These are phyloP conservation scores for Hemaris fuciformis DNA, from an alignment of 2,888 invertebrate species.

Conservation along the genomic window DNA sequence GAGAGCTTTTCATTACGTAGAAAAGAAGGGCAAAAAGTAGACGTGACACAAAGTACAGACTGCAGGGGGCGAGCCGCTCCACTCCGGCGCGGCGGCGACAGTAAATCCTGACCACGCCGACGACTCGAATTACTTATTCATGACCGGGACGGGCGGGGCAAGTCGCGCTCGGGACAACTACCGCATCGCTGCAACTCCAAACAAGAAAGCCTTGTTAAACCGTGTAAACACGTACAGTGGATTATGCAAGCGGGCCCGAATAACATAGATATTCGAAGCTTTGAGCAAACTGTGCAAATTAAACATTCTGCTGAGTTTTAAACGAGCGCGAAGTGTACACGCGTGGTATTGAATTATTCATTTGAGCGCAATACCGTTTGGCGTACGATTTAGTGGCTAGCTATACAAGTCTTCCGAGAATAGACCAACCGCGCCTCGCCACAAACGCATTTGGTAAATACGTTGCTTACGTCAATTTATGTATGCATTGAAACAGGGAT, in stretches of 20 bases:
- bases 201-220: slow-evolving; percentile 10
- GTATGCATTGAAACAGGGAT: slow-evolving; percentile 34
- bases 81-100: slow-evolving; percentile 31
- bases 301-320: slow-evolving; percentile 33
- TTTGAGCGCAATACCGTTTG: slow-evolving; percentile 45
- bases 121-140: slow-evolving; percentile 59
- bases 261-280: slow-evolving; percentile 19
- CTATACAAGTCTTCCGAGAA: slow-evolving; percentile 43
- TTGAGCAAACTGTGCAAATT: slow-evolving; percentile 25
- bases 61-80: slow-evolving; percentile 30
- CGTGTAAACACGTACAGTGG: slow-evolving; percentile 15
- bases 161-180: slow-evolving; percentile 12
- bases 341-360: slow-evolving; percentile 53
- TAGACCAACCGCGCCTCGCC: slow-evolving; percentile 32
- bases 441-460: slow-evolving; percentile 26
- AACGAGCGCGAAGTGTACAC: slow-evolving; percentile 31
- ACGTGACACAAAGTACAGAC: slow-evolving; percentile 31
- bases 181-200: not conserved
- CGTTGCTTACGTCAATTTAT: slow-evolving; percentile 30
- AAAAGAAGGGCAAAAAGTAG: slow-evolving; percentile 60
- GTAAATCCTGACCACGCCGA: slow-evolving; percentile 56
- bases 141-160: slow-evolving; percentile 43
- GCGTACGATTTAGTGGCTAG: slow-evolving; percentile 34
- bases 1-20: slow-evolving; percentile 67
- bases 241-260: slow-evolving; percentile 20